phyloP scores from a whole-genome alignment of 2,888 invertebrate species.

The Xestoiulus laeticollis region DNA sequence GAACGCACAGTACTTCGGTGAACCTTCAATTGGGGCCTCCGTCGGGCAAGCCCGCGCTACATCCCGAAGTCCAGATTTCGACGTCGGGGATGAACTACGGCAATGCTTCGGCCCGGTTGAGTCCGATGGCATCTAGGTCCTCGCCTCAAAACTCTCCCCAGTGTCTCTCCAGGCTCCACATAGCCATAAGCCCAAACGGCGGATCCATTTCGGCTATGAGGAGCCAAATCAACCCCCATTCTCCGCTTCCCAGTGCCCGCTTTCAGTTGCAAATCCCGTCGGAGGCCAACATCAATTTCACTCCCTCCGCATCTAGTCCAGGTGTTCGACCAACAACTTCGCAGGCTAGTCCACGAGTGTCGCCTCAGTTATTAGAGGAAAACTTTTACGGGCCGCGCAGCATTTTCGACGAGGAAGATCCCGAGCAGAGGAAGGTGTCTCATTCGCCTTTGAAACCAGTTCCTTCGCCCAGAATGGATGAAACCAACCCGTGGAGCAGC shows the following conservation, averaged over 20 bases:
- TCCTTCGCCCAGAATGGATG: constrained; percentile 3
- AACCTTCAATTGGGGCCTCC: constrained; percentile 48
- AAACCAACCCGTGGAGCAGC: not conserved
- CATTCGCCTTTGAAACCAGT: constrained; percentile 47
- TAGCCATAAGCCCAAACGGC: constrained; percentile 48
- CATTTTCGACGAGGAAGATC: constrained; percentile 51
- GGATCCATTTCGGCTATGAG: not conserved
- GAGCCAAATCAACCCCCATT: not conserved
- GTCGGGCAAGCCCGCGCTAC: not conserved
- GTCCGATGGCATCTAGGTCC: not conserved
- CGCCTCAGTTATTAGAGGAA: constrained; percentile 21
- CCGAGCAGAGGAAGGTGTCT: constrained; percentile 44
- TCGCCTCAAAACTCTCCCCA: not conserved
- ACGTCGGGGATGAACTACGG: constrained; percentile 35
- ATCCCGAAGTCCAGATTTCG: constrained; percentile 44
- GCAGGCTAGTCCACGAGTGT: constrained; percentile 46
- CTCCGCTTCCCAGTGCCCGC: constrained; percentile 8
- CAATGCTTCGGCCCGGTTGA: not conserved
- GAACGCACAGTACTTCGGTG: constrained; percentile 51
- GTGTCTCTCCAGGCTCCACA: constrained; percentile 46
- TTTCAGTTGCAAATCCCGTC: constrained; percentile 32
- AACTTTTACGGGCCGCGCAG: not conserved
- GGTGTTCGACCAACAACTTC: constrained; percentile 39
- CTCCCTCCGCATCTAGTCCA: not conserved
- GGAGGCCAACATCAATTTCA: not conserved